Conservation (phyloP, 2,888 invertebrate species). For the Petrophora chlorosata region DNA sequence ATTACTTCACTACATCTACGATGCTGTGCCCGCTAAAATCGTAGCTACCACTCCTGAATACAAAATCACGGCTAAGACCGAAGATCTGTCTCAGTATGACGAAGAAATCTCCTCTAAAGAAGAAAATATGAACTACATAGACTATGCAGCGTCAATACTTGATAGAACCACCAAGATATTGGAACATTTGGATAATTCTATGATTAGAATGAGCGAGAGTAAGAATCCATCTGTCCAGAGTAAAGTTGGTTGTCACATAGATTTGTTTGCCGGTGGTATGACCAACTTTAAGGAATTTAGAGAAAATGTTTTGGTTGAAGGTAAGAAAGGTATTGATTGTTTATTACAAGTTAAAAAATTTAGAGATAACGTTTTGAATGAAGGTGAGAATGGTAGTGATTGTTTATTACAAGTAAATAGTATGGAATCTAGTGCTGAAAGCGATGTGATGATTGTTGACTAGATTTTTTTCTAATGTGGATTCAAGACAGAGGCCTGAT, state of each 20-base stretch:
- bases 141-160: conserved; percentile 51
- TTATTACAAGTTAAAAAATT: conserved; percentile 50
- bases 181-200: conserved; percentile 61
- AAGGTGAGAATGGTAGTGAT: conserved; percentile 45
- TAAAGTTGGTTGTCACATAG: conserved; percentile 61
- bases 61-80: conserved; percentile 47
- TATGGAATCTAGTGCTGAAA: conserved; percentile 7
- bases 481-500: too few relatives aligned
- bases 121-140: conserved; percentile 36
- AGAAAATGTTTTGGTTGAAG: conserved; percentile 49
- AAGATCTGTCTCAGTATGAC: conserved; percentile 41
- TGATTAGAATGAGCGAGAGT: conserved; percentile 63
- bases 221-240: conserved; percentile 43
- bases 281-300: conserved; percentile 50
- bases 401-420: conserved; percentile 24
- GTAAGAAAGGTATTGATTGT: conserved; percentile 41
- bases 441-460: conserved; percentile 37
- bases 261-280: conserved; percentile 58
- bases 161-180: conserved; percentile 52
- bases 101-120: conserved; percentile 36
- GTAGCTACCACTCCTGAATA: conserved; percentile 54
- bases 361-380: conserved; percentile 48
- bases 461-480: too few relatives aligned
- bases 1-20: conserved; percentile 69
- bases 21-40: conserved; percentile 60